phyloP scores from a whole-genome alignment of 1,140 invertebrate species.

The Drosophila novamexicana region DNA sequence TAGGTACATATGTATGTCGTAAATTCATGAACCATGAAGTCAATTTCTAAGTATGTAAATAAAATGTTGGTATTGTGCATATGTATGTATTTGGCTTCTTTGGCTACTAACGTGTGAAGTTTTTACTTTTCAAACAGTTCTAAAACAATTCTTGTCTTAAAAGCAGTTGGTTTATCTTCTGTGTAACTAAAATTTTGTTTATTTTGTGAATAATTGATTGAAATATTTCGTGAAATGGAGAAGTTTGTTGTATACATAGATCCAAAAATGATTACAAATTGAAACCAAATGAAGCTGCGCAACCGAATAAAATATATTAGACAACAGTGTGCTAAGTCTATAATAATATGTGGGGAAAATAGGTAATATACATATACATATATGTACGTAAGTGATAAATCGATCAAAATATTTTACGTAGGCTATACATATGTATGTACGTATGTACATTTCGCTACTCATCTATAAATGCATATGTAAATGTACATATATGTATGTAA shows the following conservation, averaged over 20 bases:
- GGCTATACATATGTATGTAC: too few species aligned
- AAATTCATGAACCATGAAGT: conserved; percentile 25
- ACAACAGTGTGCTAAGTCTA: conserved; percentile 18
- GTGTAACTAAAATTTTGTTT: background rate
- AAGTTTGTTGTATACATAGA: background rate
- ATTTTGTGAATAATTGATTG: conserved; percentile 8
- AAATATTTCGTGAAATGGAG: background rate
- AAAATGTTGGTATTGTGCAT: background rate
- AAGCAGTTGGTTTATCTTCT: background rate
- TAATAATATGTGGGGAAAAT: conserved; percentile 28
- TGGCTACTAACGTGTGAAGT: conserved; percentile 11
- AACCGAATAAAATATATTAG: conserved; percentile 27
- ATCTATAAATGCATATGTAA: too few species aligned
- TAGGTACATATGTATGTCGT: background rate
- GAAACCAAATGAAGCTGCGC: conserved; percentile 30
- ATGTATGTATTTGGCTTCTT: conserved; percentile 11
- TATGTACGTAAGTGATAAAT: too few species aligned
- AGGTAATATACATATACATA: conserved; percentile 11
- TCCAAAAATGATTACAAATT: background rate
- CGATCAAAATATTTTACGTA: too few species aligned
- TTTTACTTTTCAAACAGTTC: conserved; percentile 25
- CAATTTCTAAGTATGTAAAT: background rate
- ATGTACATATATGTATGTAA: too few species aligned
- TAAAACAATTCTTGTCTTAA: conserved; percentile 4
- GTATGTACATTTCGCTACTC: too few species aligned